These are phyloP conservation scores for Venustaconcha ellipsiformis DNA, from an alignment of 1,140 invertebrate species.

Conservation along the genomic window DNA sequence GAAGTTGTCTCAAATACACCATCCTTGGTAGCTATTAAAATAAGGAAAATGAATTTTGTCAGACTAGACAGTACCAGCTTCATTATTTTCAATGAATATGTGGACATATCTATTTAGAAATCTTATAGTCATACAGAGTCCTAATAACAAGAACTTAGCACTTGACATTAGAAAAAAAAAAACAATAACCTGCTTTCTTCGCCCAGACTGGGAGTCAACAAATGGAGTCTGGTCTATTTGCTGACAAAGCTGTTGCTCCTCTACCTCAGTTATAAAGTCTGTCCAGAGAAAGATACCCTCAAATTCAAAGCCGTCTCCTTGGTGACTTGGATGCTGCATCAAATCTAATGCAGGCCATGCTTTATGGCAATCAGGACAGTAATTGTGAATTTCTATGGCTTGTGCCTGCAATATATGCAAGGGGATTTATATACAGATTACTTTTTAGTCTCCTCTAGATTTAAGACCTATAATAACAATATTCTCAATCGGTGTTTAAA, in stretches of 20 bases:
- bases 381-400: slow-evolving; percentile 9
- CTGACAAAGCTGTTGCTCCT: slow-evolving; percentile 78
- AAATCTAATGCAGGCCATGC: slow-evolving; percentile 12
- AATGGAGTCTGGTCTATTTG: slow-evolving; percentile 87
- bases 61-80: not conserved
- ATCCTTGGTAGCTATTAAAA: no score
- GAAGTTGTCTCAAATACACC: no score
- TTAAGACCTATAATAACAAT: no score
- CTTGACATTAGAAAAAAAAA: not conserved
- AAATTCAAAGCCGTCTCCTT: slow-evolving; percentile 39
- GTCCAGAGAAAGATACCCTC: slow-evolving; percentile 69
- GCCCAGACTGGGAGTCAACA: slow-evolving; percentile 94
- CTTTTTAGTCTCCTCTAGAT: no score
- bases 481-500: no score
- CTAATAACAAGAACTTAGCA: no score
- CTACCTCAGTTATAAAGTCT: slow-evolving; percentile 81
- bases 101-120: not conserved
- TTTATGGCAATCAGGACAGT: slow-evolving; percentile 30
- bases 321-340: slow-evolving; percentile 25
- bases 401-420: not conserved
- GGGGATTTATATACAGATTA: no score
- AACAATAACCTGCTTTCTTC: slow-evolving; percentile 85
- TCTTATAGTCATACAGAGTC: not conserved
- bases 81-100: not conserved
- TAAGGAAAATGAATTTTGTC: no score